Base-by-base conservation (phyloP, 2,113 vertebrate species). In the Cyprinodon brontotheroides region DNA sequence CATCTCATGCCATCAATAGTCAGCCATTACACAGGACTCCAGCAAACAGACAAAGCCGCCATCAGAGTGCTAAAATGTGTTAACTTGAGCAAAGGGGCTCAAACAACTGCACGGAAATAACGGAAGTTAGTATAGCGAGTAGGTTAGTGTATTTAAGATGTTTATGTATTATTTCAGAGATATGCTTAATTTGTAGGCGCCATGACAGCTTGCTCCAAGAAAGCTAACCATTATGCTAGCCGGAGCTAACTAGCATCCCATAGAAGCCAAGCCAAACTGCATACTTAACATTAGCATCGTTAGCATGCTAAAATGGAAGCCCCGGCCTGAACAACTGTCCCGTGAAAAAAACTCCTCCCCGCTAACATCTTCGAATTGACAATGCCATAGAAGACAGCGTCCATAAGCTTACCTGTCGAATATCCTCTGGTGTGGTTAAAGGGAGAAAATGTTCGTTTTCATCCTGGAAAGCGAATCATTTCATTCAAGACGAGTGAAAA, bases 401-500 rank as follows among this genome's bases (percentile, higher is more conserved):
- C 4, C 65, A 11, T 22, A 47, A 5, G 2, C n/a, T 89, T 88
- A 92, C 92, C 92, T 89, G 84, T 74, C 59, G 65, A 72, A 50
- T 77, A 9, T 86, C 75, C 75, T 69, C 70, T 15, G 70, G 63
- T 20, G 80, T 14, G 38, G 75, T 87, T 85, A 90, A 69, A 84
- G 62, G 71, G 65, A n/a, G 64, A 68, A 89, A 82, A 83, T 79
- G 80, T 39, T 86, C 76, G 83, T 80, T 70, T 77, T 86, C 92
- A 93, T 94, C 70, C 79, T 67, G 80, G 40, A 75, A 83, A 78
- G 61, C 69, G 86, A 66, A 83, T 74, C 85, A 74, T 81, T 92
- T 90, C 89, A 90, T 93, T 93, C 89, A 92, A 90, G 80, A 78
- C 84, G 84, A 92, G 69, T 83, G 80, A 83, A 87, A 77, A 87